Base-by-base conservation (phyloP, 2,113 vertebrate genomes). In the Phocoena phocoena region DNA sequence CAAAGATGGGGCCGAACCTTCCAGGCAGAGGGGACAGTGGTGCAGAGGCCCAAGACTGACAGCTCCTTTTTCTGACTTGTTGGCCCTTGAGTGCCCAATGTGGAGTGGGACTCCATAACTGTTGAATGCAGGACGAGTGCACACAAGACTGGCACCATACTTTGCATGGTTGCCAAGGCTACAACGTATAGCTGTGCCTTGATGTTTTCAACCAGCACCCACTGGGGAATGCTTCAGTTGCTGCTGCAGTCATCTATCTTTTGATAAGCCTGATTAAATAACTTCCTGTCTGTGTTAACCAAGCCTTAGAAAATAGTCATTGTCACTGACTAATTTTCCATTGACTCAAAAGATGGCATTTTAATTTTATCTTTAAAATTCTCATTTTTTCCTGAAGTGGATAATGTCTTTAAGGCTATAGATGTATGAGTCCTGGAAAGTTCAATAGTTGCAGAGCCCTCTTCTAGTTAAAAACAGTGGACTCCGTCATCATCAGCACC, bases 341-440 rank as follows among this genome's bases (percentile, higher is more conserved):
- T 81, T 93, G 86, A 63, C 80, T 95, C 76, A 83, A 62, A 95
- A 88, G 55, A n/a, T 93, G 28, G 12, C 62, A 41, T 92, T 96
- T 96, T 93, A 88, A 96, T 71, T 71, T 21, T 38, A 62, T 84
- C n/a, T 88, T 90, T 96, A 15, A 88, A 74, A n/a, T 93, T 76
- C 70, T 76, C 21, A 41, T 83, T 95, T 93, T 96, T 60, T 31
- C 70, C 41, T 89, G n/a, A 70, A 74, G 41, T 73, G 4, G 58
- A 81, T 89, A 82, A 63, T 83, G 21, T 53, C 50, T 96, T 84
- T 96, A 82, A 86, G 68, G 15, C 47, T 95, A n/a, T 80, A 62
- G 33, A 68, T 60, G 68, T 44, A 50, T 97, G 79, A 94, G 47
- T 67, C 96, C 74, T 93, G 58, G 47, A 55, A 93, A 89, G 58